phyloP scores from a whole-genome alignment of 2,888 invertebrate genomes.

The Pachydiplax longipennis region DNA sequence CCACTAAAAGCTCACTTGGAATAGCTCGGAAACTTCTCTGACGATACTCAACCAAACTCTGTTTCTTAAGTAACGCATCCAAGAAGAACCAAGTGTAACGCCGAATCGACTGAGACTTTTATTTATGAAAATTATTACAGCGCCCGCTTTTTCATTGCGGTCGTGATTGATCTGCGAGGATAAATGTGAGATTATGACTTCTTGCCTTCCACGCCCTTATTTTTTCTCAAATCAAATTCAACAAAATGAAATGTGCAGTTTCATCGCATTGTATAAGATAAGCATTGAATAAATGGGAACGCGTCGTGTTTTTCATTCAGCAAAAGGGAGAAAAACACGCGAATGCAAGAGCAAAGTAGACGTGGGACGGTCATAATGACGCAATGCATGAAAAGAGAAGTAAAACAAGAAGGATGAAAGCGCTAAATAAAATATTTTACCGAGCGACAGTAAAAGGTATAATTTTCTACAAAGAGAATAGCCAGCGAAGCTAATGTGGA shows the following conservation, averaged over 20 bases:
- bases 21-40: no score
- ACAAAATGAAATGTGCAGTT: background rate
- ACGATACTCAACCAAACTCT: no score
- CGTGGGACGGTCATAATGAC: background rate
- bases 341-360: background rate
- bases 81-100: no score
- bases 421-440: background rate
- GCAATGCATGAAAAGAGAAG: no score
- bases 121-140: background rate
- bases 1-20: no score
- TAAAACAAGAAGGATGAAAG: background rate
- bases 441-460: background rate
- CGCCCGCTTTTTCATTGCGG: background rate
- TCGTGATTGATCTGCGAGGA: background rate
- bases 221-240: background rate
- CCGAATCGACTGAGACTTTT: no score
- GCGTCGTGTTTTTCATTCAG: background rate
- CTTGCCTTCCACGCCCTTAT: background rate
- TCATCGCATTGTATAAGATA: no score
- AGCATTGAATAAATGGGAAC: background rate
- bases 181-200: background rate
- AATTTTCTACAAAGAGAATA: background rate
- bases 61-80: no score
- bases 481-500: background rate
- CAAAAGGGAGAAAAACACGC: background rate